Percentiles rank a stretch among this genome's conserved stretches.
Evolutionary conservation across 2,113 vertebrate species (phyloP).

Genomic region (Tapirus terrestris): DNA sequence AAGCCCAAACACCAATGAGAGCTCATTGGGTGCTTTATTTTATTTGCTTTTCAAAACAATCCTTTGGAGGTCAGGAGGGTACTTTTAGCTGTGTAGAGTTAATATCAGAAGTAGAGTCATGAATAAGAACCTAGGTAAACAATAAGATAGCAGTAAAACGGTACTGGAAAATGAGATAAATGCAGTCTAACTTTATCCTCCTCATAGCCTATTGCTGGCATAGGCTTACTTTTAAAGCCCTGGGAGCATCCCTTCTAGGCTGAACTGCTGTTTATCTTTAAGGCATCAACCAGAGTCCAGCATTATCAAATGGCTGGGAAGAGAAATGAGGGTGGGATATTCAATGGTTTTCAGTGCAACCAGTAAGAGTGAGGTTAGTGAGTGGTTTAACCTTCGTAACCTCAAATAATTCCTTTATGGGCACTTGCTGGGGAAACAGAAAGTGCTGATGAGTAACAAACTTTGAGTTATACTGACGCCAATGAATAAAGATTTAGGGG

Average conservation of each 20-base stretch:
- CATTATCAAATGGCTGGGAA: not conserved
- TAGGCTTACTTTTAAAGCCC: not conserved
- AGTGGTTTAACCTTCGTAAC: not conserved
- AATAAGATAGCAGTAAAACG: not conserved
- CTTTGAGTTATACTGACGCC: not conserved
- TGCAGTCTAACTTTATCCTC: not conserved
- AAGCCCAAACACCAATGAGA: not conserved
- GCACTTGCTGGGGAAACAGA: not conserved
- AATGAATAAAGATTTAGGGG: conserved; percentile 5
- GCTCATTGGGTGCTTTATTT: not conserved
- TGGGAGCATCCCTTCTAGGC: not conserved
- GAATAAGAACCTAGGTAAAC: not conserved
- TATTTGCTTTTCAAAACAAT: not conserved
- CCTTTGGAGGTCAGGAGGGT: not conserved
- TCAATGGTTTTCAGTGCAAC: not conserved
- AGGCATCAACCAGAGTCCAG: not conserved
- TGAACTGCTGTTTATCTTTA: conserved; percentile 18
- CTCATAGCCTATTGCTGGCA: not conserved
- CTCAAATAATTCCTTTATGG: not conserved
- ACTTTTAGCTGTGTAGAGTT: not conserved
- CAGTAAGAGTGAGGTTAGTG: not conserved
- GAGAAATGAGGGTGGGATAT: not conserved
- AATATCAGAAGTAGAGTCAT: not conserved
- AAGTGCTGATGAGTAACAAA: not conserved
- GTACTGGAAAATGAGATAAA: not conserved